phyloP scores from a whole-genome alignment of 2,888 invertebrate species.

The Chironomus tentans region DNA sequence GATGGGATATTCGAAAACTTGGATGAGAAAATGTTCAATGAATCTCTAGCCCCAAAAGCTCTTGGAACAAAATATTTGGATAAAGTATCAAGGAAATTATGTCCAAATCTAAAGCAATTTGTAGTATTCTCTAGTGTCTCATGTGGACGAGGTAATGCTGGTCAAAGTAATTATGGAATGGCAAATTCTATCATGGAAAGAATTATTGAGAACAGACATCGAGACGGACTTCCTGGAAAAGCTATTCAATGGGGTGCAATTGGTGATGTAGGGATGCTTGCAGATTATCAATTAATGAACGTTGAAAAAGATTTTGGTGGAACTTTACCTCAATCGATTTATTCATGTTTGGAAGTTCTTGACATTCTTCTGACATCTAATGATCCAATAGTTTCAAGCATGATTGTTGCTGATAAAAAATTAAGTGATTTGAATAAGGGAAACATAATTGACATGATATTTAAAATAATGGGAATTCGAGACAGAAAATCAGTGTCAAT shows the following conservation, averaged over 20 bases:
- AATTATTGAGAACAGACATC: conserved; percentile 64
- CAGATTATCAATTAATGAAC: conserved; percentile 57
- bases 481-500: conserved; percentile 61
- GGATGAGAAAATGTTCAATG: conserved; percentile 55
- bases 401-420: conserved; percentile 80
- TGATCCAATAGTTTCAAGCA: conserved; percentile 62
- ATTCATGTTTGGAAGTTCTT: conserved; percentile 67
- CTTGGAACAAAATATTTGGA: conserved; percentile 72
- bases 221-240: conserved; percentile 62
- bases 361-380: conserved; percentile 65
- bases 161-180: conserved; percentile 85
- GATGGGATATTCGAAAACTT: conserved; percentile 74
- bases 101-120: conserved; percentile 57
- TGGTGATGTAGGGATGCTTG: conserved; percentile 68
- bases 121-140: conserved; percentile 88
- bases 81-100: conserved; percentile 49
- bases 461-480: conserved; percentile 57
- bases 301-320: conserved; percentile 64
- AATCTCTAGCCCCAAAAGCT: conserved; percentile 68
- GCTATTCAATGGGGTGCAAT: conserved; percentile 91
- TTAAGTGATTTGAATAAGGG: conserved; percentile 51
- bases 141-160: conserved; percentile 84
- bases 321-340: conserved; percentile 76
- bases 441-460: conserved; percentile 63
- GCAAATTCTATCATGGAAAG: conserved; percentile 86